Conservation (phyloP, 2,797 vertebrate genomes). For the Linurgus olivaceus region DNA sequence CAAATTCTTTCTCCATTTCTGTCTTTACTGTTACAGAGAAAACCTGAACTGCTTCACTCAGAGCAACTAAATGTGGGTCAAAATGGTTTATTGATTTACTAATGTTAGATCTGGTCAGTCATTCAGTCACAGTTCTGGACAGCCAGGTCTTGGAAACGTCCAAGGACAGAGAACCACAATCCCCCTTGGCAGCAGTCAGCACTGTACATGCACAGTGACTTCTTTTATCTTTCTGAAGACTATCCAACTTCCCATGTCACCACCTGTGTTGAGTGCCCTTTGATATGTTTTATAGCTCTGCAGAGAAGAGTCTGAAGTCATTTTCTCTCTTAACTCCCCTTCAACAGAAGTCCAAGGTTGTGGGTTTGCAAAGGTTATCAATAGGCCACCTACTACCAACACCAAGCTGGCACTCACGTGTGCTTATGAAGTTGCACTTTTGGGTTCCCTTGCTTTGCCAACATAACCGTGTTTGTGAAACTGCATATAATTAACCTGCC, state of each 20-base stretch:
- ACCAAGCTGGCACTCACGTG: not conserved
- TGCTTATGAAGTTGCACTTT: not conserved
- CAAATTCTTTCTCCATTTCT: not conserved
- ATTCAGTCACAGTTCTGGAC: not conserved
- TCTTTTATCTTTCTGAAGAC: not conserved
- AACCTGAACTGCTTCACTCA: not conserved
- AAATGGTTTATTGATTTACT: not conserved
- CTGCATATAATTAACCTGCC: not conserved
- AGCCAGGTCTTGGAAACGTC: not conserved
- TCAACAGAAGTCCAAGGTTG: not conserved
- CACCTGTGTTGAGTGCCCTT: not conserved
- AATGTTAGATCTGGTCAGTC: not conserved
- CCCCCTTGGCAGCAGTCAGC: not conserved
- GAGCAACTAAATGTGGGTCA: not conserved
- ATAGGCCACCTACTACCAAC: not conserved
- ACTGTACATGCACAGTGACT: no score
- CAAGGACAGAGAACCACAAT: not conserved
- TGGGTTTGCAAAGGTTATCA: rapidly evolving
- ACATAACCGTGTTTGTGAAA: not conserved
- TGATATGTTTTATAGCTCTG: not conserved
- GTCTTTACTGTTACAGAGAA: not conserved
- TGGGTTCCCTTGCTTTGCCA: not conserved
- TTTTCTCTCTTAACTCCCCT: not conserved
- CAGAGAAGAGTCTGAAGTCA: not conserved
- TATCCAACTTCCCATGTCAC: not conserved